Evolutionary conservation across 2,797 vertebrate genomes (phyloP).

Genomic region (Scolopax bukidnonensis): DNA sequence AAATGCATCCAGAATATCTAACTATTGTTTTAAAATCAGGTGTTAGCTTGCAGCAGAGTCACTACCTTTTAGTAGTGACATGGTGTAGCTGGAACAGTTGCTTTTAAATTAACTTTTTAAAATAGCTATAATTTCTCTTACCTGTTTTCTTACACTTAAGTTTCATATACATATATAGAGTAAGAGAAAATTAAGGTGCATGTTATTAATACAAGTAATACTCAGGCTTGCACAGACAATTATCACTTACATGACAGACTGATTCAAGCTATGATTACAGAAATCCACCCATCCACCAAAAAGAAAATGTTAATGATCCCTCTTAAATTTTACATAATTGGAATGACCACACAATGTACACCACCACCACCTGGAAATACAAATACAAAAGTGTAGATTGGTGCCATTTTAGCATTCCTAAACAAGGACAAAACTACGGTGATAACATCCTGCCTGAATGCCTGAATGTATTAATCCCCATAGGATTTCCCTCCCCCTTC

Average conservation of each 20-base stretch:
- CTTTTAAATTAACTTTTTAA: background rate
- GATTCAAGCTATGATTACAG: background rate
- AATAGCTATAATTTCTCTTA: background rate
- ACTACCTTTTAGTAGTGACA: background rate
- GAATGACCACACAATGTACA: background rate
- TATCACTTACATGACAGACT: background rate
- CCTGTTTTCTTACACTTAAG: background rate
- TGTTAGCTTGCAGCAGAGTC: background rate
- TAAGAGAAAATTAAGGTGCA: background rate
- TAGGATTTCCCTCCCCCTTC: background rate
- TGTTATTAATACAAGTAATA: background rate
- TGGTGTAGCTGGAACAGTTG: background rate
- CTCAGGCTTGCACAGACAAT: background rate
- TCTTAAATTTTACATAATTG: background rate
- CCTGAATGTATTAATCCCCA: background rate
- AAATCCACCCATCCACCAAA: background rate
- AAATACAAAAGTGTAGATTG: background rate
- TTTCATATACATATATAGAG: background rate
- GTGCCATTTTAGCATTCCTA: background rate
- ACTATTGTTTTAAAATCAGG: background rate
- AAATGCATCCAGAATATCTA: background rate
- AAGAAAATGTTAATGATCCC: background rate
- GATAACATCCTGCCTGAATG: background rate
- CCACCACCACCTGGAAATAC: background rate
- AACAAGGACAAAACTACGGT: background rate